phyloP scores from a whole-genome alignment of 2,888 invertebrate genomes.

The Stenichneumon culpator region DNA sequence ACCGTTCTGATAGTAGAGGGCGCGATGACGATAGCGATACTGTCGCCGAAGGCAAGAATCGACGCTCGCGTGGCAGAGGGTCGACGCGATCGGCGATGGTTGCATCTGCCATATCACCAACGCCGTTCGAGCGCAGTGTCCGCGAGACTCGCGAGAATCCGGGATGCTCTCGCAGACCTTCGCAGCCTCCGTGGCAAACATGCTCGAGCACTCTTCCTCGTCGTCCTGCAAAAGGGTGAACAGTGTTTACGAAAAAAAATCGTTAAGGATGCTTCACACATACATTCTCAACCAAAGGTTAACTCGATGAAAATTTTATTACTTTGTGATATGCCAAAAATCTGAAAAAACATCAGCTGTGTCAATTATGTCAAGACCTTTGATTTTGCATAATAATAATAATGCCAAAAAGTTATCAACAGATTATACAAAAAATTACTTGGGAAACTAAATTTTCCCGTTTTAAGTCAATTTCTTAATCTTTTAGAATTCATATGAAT shows the following conservation, averaged over 20 bases:
- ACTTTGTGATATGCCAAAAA: too few relatives aligned
- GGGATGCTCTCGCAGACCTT: slow-evolving; percentile 72
- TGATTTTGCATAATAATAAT: too few relatives aligned
- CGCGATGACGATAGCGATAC: slow-evolving; percentile 72
- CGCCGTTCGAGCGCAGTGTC: slow-evolving; percentile 72
- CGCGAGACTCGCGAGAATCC: slow-evolving; percentile 51
- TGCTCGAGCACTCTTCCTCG: slow-evolving; percentile 70
- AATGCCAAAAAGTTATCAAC: too few relatives aligned
- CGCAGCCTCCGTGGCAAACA: slow-evolving; percentile 69
- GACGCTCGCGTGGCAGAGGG: slow-evolving; percentile 70
- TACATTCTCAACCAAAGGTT: too few relatives aligned
- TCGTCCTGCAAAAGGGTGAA: slow-evolving; percentile 63
- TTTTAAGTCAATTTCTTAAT: too few relatives aligned
- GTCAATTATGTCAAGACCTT: too few relatives aligned
- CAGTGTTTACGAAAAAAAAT: not conserved
- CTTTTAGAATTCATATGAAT: too few relatives aligned
- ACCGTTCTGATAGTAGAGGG: slow-evolving; percentile 60
- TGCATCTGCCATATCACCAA: slow-evolving; percentile 70
- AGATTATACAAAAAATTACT: too few relatives aligned
- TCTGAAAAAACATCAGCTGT: too few relatives aligned
- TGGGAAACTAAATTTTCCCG: too few relatives aligned
- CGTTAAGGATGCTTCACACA: too few relatives aligned
- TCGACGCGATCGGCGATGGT: slow-evolving; percentile 59
- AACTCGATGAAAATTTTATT: too few relatives aligned
- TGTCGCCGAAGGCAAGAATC: slow-evolving; percentile 74